Percentiles rank a stretch among this genome's conserved stretches.
These are phyloP conservation scores for Entomobrya proxima DNA, from an alignment of 2,888 invertebrate genomes.

Conservation along the genomic window DNA sequence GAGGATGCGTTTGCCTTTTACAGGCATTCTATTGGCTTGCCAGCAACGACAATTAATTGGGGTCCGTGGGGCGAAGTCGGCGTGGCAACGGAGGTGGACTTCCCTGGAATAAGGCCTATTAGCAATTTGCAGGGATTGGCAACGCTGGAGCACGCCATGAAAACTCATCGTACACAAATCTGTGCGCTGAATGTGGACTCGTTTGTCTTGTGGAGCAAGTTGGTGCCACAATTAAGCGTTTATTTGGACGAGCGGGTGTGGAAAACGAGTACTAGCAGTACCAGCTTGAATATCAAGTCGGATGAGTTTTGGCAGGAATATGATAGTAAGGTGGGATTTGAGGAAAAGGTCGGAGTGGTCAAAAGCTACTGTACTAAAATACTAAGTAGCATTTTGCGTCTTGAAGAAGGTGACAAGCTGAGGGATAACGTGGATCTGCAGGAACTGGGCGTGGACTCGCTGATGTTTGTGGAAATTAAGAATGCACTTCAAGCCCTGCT, in stretches of 20 bases:
- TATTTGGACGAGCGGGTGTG: conserved; percentile 65
- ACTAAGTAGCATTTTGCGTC: neutral
- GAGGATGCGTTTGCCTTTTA: conserved; percentile 59
- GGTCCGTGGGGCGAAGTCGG: conserved; percentile 66
- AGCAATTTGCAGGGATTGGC: conserved; percentile 56
- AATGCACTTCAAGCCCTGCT: neutral
- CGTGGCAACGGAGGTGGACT: conserved; percentile 55
- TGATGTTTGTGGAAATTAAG: conserved; percentile 55
- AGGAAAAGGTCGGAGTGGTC: neutral
- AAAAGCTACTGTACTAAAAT: neutral
- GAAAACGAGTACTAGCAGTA: neutral
- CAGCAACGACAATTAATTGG: conserved; percentile 65
- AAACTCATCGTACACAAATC: conserved; percentile 52
- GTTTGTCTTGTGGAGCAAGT: conserved; percentile 26
- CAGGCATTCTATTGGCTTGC: conserved; percentile 59
- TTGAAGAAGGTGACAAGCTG: conserved; percentile 18
- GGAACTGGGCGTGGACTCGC: conserved; percentile 45
- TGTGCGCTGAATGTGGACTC: conserved; percentile 56
- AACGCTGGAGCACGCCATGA: conserved; percentile 51
- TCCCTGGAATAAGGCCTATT: conserved; percentile 59
- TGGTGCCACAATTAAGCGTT: conserved; percentile 19
- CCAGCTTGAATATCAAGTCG: neutral
- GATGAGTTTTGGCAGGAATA: conserved; percentile 65
- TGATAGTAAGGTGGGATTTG: conserved; percentile 16
- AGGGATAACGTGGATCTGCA: conserved; percentile 22